A percentile compares a stretch with the other conserved stretches of the same genome.
Conservation (phyloP, 2,888 invertebrate species). For the Chalcosyrphus nemorum region DNA sequence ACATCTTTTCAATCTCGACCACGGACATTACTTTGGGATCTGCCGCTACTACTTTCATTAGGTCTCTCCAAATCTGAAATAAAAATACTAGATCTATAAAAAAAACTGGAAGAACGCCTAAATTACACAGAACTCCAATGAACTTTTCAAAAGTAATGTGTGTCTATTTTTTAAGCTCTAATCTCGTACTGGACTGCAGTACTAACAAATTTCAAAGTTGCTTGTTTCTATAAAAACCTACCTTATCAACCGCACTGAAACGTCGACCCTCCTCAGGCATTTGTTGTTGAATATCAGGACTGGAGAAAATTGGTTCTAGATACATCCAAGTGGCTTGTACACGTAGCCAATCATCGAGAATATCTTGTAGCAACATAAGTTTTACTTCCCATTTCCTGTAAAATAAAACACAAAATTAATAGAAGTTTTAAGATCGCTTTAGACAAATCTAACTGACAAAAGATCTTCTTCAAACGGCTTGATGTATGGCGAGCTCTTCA, state of each 20-base stretch:
- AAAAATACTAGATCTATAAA: no score
- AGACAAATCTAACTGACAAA: constrained; percentile 83
- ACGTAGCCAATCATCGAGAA: constrained; percentile 96
- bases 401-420: background rate
- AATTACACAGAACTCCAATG: no score
- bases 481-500: constrained; percentile 98
- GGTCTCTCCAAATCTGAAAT: constrained; percentile 93
- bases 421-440: no score
- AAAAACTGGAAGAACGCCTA: no score
- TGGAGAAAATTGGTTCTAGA: constrained; percentile 97
- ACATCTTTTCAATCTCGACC: constrained; percentile 95
- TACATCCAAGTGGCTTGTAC: constrained; percentile 99
- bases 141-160: no score
- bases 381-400: constrained; percentile 97
- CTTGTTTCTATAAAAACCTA: no score
- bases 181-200: no score
- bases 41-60: constrained; percentile 91
- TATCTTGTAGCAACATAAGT: constrained; percentile 92
- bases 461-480: constrained; percentile 95
- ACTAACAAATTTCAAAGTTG: no score
- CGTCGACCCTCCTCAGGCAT: constrained; percentile 98
- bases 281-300: constrained; percentile 98
- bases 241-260: constrained; percentile 97
- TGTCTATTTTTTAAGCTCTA: no score
- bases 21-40: constrained; percentile 93